Conservation (phyloP, 92 coral and sea anemone genomes). For the Ricordea florida region DNA sequence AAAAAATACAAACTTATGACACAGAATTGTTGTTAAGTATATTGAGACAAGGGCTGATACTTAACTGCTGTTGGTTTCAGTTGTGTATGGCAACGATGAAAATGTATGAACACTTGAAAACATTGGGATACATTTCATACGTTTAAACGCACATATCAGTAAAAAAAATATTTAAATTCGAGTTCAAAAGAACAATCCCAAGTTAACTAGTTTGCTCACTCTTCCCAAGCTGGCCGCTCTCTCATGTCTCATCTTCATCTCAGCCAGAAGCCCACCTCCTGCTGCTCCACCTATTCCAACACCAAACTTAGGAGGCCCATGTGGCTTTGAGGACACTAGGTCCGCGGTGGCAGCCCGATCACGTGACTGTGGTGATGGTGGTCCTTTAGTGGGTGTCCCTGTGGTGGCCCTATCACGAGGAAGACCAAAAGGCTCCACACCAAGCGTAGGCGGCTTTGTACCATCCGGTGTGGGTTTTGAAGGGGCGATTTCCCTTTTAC, state of each 20-base stretch:
- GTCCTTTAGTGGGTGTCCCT: constrained; percentile 27
- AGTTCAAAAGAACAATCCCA: neutral
- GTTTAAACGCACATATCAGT: too few species aligned
- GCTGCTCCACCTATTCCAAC: constrained; percentile 89
- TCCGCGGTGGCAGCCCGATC: constrained; percentile 37
- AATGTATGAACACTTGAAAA: too few species aligned
- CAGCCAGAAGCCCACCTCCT: constrained; percentile 93
- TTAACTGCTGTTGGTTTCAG: too few species aligned
- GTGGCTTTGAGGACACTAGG: constrained; percentile 3
- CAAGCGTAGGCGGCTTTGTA: constrained; percentile 23
- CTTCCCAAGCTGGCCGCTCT: constrained; percentile 65
- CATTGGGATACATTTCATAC: too few species aligned
- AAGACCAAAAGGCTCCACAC: constrained; percentile 50
- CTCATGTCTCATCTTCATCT: constrained; percentile 94
- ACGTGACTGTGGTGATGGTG: constrained; percentile 47
- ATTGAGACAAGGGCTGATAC: too few species aligned
- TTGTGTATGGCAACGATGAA: too few species aligned
- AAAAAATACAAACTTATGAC: too few species aligned
- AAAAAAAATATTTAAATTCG: neutral
- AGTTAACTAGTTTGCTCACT: constrained; percentile 27
- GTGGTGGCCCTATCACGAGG: constrained; percentile 70
- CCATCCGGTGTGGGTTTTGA: constrained; percentile 27
- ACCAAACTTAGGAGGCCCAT: constrained; percentile 96
- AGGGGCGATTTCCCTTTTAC: neutral
- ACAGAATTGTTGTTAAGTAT: too few species aligned